Evolutionary conservation across 2,797 vertebrate species (phyloP), one percentile per base, ranked within the genome.

Genomic region (Pipistrellus pygmaeus): DNA sequence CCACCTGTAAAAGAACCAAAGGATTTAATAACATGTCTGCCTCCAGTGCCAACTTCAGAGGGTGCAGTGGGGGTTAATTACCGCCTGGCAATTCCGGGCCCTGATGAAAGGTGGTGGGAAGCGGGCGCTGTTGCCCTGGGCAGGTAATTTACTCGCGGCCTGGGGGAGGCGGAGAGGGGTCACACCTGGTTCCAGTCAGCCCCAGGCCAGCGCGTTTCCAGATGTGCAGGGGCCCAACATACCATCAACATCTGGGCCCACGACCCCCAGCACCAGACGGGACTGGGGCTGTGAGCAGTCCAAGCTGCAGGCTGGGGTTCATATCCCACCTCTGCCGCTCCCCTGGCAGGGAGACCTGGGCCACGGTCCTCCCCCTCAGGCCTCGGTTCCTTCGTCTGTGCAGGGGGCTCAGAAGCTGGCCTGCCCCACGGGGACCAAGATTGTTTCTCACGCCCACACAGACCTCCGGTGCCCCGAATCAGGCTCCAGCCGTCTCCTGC

Each of bases 1-100:
- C 96, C 75, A 62, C 92, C 78, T 68, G 30, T 97, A 95, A 95
- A 95, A 77, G 83, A 69, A 68, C 51, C 38, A 41, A 41, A 41
- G 57, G 72, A 51, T 53, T 94, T 97, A 97, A 97, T 97, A 88
- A 96, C 93, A 95, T 13, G 95, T 96, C 96, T 96, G 95, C 91
- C 91, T 96, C 69, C n/a, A 38, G 82, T 83, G 76, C 64, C 9
- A 76, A 96, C 96, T 97, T 97, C 97, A 96, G 86, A 97, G 89
- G 95, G 86, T 95, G 21, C 81, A 76, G 27, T 35, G 51, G 69
- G 76, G 91, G 73, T 94, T 97, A 96, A 96, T 96, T 96, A 95
- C 69, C 41, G 93, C 81, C 94, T 88, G 93, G 92, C 89, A 92
- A 91, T 69, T 93, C 84, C 2, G 7, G 18, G 77, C 83, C 15